Evolutionary conservation across 2,113 vertebrate genomes (phyloP).

Genomic region (Phaethon lepturus): DNA sequence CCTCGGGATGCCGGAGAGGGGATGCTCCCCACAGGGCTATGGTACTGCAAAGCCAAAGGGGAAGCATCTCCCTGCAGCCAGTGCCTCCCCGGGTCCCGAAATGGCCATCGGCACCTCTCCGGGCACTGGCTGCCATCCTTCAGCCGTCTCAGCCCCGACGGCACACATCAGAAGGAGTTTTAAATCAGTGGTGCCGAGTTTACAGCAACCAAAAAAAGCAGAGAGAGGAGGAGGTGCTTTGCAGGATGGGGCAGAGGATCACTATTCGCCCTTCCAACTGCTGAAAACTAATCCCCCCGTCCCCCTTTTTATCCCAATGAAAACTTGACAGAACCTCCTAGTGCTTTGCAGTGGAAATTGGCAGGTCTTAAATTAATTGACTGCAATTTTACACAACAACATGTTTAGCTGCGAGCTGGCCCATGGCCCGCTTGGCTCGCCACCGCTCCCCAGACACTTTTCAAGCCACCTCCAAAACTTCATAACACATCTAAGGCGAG

Average conservation of each 20-base stretch:
- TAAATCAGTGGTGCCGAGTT: neutral
- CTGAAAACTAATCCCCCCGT: constrained; percentile 50
- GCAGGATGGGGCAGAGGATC: neutral
- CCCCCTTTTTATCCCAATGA: constrained; percentile 63
- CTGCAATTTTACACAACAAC: constrained; percentile 78
- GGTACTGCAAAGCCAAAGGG: neutral
- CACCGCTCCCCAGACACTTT: constrained; percentile 68
- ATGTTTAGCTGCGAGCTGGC: constrained; percentile 72
- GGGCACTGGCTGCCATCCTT: neutral
- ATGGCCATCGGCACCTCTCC: neutral
- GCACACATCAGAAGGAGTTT: neutral
- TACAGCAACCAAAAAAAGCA: neutral
- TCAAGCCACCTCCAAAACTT: constrained; percentile 77
- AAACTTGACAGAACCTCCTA: constrained; percentile 71
- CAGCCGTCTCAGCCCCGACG: fast-evolving
- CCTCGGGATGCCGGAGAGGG: neutral
- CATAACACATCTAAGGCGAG: constrained; percentile 62
- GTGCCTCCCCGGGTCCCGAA: neutral
- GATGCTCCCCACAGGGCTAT: neutral
- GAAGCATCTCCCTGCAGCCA: neutral
- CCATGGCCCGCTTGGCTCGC: constrained; percentile 58
- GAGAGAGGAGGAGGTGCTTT: neutral
- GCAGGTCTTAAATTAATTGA: constrained; percentile 79
- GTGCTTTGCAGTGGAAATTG: constrained; percentile 70
- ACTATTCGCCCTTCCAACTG: constrained; percentile 36